Percentiles rank a stretch among this genome's conserved stretches.
phyloP scores from a whole-genome alignment of 2,888 invertebrate genomes.

The Brachypterus glaber region DNA sequence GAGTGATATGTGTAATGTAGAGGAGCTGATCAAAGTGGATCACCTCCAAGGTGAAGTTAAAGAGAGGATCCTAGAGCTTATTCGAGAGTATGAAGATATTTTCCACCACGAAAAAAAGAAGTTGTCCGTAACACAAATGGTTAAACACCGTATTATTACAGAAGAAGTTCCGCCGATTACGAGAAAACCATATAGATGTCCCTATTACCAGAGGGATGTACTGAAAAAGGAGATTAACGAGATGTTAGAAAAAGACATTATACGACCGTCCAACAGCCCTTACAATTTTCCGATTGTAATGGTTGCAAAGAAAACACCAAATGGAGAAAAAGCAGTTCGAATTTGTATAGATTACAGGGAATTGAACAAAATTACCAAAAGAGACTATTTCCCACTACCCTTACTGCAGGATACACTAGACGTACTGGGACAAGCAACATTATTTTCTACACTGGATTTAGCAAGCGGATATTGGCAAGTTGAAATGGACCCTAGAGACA shows the following conservation, averaged over 20 bases:
- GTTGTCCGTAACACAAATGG: not conserved
- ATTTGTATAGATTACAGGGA: conserved; percentile 20
- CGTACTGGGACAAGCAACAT: conserved; percentile 15
- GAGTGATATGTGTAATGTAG: too few relatives aligned
- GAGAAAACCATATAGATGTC: conserved; percentile 9
- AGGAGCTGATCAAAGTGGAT: not conserved
- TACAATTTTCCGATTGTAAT: not conserved
- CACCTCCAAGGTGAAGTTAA: not conserved
- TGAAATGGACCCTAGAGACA: conserved; percentile 14
- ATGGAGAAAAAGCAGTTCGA: conserved; percentile 11
- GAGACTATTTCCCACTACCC: conserved; percentile 19
- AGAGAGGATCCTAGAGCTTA: not conserved
- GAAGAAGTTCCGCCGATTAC: not conserved
- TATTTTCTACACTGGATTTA: conserved; percentile 25
- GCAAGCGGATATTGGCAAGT: conserved; percentile 26
- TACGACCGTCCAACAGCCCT: conserved; percentile 14
- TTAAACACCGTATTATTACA: not conserved
- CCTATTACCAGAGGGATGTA: conserved; percentile 3
- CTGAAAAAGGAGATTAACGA: not conserved
- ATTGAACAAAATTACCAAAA: conserved; percentile 17
- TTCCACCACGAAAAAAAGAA: not conserved
- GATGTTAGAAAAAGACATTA: conserved; percentile 13
- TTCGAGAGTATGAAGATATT: not conserved
- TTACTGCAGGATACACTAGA: conserved; percentile 24
- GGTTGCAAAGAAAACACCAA: conserved; percentile 1